Evolutionary conservation across 2,888 invertebrate genomes (phyloP), one percentile per base, ranked within the genome.

Genomic region (Allacma fusca): DNA sequence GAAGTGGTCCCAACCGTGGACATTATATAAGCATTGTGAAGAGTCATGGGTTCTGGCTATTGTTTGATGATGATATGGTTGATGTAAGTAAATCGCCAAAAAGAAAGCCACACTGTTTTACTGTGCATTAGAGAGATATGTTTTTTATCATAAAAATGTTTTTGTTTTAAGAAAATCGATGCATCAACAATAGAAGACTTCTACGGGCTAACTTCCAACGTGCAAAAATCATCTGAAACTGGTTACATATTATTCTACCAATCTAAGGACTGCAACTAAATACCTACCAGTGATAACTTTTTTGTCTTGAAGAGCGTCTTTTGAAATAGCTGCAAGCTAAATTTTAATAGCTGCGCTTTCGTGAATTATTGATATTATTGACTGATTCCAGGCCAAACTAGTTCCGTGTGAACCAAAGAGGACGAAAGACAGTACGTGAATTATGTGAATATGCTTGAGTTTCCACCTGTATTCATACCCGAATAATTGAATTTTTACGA

Each of bases 11-110:
- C 84, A 99, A 99, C 89, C 91, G 99, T 79, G 99, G 99, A 34
- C 99, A 99, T 88, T 99, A 99, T 89, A 99, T 99, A 88, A 97
- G 97, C 88, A 97, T 99, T 87, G 99, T 99, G 78, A 99, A 99
- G 89, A 97, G 97, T 87, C 97, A 98, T 88, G 97, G 98, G 76
- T 95, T 98, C 88, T 99, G 99, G 99, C 90, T 99, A 83, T 91
- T 99, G 5, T 99, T 99, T 89, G 99, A 99, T 88, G 99, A 99
- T 88, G 99, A 99, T 87, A 97, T 98, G 92, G 99, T 99, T 82
- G 99, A 99, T 89, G 97, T 97, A 89, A 92, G 94, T 91, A 43
- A 13, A 9, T 50, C 5, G 9, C 34, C 34, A 21, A 59, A 64
- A 13, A 64, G 23, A 13, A 13, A 9, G 28, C 21, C 26, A 28